phyloP scores from a whole-genome alignment of 2,888 invertebrate genomes.

The Myopa testacea region DNA sequence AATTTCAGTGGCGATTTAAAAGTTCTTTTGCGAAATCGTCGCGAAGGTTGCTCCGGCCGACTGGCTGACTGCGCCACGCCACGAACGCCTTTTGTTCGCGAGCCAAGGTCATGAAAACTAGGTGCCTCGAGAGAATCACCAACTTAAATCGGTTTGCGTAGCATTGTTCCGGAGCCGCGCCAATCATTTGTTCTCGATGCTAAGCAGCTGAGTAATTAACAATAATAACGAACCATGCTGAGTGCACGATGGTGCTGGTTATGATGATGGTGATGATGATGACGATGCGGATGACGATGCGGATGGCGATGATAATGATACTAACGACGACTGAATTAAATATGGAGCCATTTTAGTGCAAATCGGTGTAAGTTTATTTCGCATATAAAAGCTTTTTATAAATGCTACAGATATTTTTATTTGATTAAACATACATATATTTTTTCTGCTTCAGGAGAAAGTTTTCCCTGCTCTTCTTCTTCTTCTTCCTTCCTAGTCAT shows the following conservation, averaged over 20 bases:
- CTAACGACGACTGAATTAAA: background rate
- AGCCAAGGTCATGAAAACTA: constrained; percentile 54
- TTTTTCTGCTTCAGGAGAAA: too few species aligned
- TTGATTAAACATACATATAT: too few species aligned
- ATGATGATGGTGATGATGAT: background rate
- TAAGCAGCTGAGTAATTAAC: constrained; percentile 33
- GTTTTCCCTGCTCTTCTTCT: background rate
- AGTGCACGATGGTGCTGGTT: background rate
- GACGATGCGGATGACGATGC: background rate
- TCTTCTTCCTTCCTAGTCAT: constrained; percentile 45
- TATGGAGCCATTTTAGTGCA: background rate
- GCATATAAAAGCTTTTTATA: background rate
- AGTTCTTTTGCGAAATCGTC: constrained; percentile 32
- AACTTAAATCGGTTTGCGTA: constrained; percentile 6
- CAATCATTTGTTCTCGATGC: constrained; percentile 21
- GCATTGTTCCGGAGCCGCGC: constrained; percentile 13
- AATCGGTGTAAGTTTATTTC: background rate
- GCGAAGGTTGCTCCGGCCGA: constrained; percentile 29
- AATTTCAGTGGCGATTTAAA: constrained; percentile 53
- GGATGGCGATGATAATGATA: background rate
- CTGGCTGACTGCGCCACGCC: background rate
- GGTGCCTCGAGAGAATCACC: constrained; percentile 38
- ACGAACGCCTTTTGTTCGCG: constrained; percentile 40
- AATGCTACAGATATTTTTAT: background rate
- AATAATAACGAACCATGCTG: constrained; percentile 19